Evolutionary conservation across 2,888 invertebrate species (phyloP).

Genomic region (Cerastis rubricosa): DNA sequence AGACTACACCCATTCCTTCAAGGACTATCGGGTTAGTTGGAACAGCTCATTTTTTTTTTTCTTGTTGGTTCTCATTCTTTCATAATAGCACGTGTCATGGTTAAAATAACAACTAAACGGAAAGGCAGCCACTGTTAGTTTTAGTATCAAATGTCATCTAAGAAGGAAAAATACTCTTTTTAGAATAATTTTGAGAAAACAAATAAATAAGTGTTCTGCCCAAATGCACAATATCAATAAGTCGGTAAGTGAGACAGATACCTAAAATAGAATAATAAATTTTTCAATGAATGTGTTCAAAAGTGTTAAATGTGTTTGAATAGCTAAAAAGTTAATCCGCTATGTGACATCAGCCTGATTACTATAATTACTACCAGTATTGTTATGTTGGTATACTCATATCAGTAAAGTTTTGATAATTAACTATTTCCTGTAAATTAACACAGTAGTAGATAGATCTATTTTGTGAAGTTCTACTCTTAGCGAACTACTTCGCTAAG

Average conservation of each 20-base stretch:
- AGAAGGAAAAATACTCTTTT: background rate
- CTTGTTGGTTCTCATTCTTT: background rate
- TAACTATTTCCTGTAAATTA: background rate
- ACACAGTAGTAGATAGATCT: background rate
- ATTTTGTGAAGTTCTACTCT: background rate
- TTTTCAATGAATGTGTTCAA: no score
- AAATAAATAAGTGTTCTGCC: background rate
- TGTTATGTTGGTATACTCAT: background rate
- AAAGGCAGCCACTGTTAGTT: background rate
- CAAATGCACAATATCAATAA: background rate
- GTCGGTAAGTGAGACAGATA: background rate
- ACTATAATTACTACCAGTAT: constrained; percentile 7
- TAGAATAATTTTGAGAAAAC: background rate
- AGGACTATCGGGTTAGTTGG: constrained; percentile 81
- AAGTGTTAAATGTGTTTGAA: no score
- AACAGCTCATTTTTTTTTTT: background rate
- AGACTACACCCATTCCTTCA: constrained; percentile 82
- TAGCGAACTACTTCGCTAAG: no score
- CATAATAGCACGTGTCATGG: background rate
- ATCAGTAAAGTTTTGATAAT: constrained; percentile 6
- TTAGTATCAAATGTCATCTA: background rate
- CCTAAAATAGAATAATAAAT: no score
- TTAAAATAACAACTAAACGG: background rate
- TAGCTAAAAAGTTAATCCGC: background rate
- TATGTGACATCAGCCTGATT: constrained; percentile 8